Evolutionary conservation across 2,888 invertebrate species (phyloP).

Genomic region (Laspeyria flexula): DNA sequence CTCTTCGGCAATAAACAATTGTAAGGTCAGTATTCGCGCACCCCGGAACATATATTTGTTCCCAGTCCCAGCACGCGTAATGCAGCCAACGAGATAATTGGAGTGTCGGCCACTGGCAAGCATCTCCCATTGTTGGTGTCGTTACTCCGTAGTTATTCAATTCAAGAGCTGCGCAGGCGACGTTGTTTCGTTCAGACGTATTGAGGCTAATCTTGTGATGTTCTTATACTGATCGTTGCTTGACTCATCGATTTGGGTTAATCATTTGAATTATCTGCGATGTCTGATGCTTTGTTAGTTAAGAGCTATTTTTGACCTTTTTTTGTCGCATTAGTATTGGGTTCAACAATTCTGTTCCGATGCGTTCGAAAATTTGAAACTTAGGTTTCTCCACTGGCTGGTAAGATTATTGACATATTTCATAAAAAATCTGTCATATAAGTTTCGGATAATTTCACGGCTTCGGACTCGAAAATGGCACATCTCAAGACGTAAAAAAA

Average conservation of each 20-base stretch:
- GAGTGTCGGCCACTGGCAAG: constrained; percentile 56
- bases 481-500: no score
- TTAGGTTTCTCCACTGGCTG: no score
- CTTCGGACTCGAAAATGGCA: no score
- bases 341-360: no score
- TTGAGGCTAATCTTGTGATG: constrained; percentile 69
- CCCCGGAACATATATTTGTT: constrained; percentile 60
- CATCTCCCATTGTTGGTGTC: constrained; percentile 77
- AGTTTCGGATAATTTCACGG: no score
- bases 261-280: neutral
- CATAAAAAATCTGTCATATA: no score
- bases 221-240: constrained; percentile 40
- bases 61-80: constrained; percentile 78
- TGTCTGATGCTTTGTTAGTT: neutral
- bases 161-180: constrained; percentile 70
- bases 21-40: constrained; percentile 58
- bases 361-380: no score
- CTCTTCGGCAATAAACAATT: constrained; percentile 1
- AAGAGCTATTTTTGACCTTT: neutral
- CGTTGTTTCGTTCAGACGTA: constrained; percentile 73
- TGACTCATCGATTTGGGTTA: constrained; percentile 24
- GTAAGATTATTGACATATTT: no score
- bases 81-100: constrained; percentile 79
- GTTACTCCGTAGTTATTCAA: constrained; percentile 84
- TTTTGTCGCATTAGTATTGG: no score